Conservation (phyloP, 2,797 vertebrate species). For the Hyperoplus lanceolatus region DNA sequence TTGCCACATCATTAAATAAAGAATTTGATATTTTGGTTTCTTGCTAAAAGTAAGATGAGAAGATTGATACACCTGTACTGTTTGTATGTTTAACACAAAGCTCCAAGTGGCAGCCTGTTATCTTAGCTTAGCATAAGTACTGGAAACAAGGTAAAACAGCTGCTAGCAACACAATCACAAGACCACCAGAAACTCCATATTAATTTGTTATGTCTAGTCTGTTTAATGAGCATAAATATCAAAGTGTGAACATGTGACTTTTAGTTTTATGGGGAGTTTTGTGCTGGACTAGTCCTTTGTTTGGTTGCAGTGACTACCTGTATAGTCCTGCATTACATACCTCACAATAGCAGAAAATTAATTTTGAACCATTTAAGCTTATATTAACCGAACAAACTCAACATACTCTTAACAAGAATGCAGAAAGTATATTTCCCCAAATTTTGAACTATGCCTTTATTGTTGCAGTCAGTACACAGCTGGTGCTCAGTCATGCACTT, state of each 20-base stretch:
- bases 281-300: background rate
- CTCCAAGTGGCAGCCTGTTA: background rate
- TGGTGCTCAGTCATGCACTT: background rate
- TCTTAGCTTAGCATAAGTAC: background rate
- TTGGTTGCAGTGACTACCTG: no score
- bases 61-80: background rate
- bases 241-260: background rate
- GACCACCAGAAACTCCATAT: background rate
- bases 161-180: background rate
- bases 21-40: background rate
- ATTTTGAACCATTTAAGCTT: no score
- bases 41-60: background rate
- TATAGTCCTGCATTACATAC: no score
- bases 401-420: no score
- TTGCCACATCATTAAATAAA: background rate
- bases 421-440: no score
- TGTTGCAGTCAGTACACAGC: no score
- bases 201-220: background rate
- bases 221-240: background rate
- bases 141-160: background rate
- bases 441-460: no score
- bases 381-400: background rate
- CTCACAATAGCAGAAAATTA: no score
- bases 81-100: background rate
- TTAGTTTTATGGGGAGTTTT: background rate